phyloP scores from a whole-genome alignment of 2,888 invertebrate genomes.

The Amitus sp. region DNA sequence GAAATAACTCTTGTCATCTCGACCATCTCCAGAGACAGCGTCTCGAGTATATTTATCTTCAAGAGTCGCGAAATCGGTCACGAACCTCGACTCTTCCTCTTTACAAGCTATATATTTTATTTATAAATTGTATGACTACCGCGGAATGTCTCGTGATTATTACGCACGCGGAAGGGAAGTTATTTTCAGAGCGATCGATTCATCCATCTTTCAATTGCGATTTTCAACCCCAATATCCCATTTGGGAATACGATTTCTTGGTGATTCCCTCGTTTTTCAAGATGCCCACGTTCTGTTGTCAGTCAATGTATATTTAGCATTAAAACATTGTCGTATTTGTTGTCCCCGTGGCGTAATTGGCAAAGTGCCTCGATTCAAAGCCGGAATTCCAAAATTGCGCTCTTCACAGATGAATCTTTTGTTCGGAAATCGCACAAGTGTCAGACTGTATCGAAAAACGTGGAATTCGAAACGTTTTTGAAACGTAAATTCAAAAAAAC shows the following conservation, averaged over 20 bases:
- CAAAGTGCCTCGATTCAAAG: slow-evolving; percentile 29
- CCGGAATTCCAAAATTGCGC: slow-evolving; percentile 30
- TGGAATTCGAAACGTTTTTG: too few species aligned
- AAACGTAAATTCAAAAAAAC: too few species aligned
- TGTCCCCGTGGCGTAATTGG: slow-evolving; percentile 39
- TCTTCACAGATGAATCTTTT: too few species aligned
- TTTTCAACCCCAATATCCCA: too few species aligned
- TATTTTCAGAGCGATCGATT: slow-evolving; percentile 1
- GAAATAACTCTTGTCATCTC: slow-evolving; percentile 44
- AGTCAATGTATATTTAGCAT: slow-evolving; percentile 14
- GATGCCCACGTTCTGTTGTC: background rate
- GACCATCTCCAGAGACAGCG: slow-evolving; percentile 25
- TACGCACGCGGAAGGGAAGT: background rate
- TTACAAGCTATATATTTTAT: slow-evolving; percentile 16
- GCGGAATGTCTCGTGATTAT: background rate
- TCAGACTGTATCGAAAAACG: too few species aligned
- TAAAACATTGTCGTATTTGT: slow-evolving; percentile 10
- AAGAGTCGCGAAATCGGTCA: slow-evolving; percentile 33
- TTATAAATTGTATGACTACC: slow-evolving; percentile 6
- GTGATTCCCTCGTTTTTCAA: too few species aligned
- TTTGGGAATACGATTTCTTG: too few species aligned
- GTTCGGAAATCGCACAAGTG: too few species aligned
- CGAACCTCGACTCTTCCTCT: slow-evolving; percentile 25
- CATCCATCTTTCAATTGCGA: background rate
- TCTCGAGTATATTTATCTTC: slow-evolving; percentile 38